phyloP scores from a whole-genome alignment of 2,113 vertebrate species.

The Oryzias celebensis region DNA sequence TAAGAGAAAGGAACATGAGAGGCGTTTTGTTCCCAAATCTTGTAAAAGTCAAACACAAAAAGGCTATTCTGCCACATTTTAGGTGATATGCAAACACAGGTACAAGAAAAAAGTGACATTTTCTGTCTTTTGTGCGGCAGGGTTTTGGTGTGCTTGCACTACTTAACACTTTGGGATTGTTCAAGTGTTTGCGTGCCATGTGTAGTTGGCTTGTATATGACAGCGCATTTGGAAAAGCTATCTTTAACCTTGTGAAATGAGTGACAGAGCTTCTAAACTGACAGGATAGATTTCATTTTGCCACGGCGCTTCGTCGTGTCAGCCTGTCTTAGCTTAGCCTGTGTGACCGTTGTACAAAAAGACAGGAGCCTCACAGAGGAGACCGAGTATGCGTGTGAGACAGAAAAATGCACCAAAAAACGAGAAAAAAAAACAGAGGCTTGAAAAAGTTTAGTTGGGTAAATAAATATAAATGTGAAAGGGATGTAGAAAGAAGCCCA shows the following conservation, averaged over 20 bases:
- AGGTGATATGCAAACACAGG: slow-evolving; percentile 19
- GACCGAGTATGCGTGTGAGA: slow-evolving; percentile 10
- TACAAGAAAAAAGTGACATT: slow-evolving; percentile 21
- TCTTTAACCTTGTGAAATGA: slow-evolving; percentile 71
- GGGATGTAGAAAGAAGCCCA: slow-evolving; percentile 15
- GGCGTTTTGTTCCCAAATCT: too few species aligned
- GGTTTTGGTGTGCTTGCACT: background rate
- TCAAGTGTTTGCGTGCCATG: slow-evolving; percentile 7
- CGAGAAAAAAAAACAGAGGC: slow-evolving; percentile 4
- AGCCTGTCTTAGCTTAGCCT: slow-evolving; percentile 62
- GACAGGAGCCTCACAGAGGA: slow-evolving; percentile 40
- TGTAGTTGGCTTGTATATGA: slow-evolving; percentile 50
- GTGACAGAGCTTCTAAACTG: slow-evolving; percentile 69
- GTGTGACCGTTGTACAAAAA: slow-evolving; percentile 50
- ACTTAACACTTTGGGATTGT: background rate
- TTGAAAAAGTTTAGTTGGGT: slow-evolving; percentile 20
- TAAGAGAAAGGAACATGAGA: too few species aligned
- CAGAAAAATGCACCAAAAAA: slow-evolving; percentile 2
- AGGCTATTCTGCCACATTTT: slow-evolving; percentile 18
- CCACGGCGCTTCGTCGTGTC: slow-evolving; percentile 47
- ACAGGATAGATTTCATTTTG: slow-evolving; percentile 69
- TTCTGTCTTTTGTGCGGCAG: slow-evolving; percentile 1
- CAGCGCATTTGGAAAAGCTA: slow-evolving; percentile 67
- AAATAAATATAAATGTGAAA: slow-evolving; percentile 19
- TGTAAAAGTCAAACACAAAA: slow-evolving; percentile 12